phyloP scores from a whole-genome alignment of 2,888 invertebrate species.

The Hedya salicella region DNA sequence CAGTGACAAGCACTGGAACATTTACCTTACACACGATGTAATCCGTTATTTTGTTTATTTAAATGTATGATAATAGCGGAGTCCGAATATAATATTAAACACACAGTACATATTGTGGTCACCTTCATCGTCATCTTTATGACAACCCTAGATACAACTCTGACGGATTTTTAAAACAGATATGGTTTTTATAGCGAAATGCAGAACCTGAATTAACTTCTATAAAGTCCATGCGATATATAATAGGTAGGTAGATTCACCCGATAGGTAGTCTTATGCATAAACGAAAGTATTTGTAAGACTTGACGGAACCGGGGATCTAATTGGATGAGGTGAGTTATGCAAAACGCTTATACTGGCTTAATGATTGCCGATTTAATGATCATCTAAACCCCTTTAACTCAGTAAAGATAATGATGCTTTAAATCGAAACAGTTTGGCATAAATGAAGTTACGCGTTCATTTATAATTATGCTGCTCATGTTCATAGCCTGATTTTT shows the following conservation, averaged over 20 bases:
- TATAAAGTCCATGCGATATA: background rate
- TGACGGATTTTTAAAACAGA: too few species aligned
- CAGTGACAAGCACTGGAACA: too few species aligned
- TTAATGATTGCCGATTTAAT: background rate
- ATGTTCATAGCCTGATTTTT: background rate
- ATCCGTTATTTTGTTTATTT: too few species aligned
- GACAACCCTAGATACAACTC: too few species aligned
- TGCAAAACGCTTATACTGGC: slow-evolving; percentile 4
- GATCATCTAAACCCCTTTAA: background rate
- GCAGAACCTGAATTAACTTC: too few species aligned
- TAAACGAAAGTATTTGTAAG: slow-evolving; percentile 18
- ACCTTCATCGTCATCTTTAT: too few species aligned
- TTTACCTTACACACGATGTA: too few species aligned
- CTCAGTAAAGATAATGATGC: background rate
- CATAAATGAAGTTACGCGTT: background rate
- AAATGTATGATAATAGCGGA: too few species aligned
- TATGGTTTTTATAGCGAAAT: too few species aligned
- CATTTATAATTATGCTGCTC: background rate
- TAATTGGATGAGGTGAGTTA: slow-evolving; percentile 20
- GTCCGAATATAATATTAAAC: too few species aligned
- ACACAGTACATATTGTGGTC: too few species aligned
- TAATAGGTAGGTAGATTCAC: background rate
- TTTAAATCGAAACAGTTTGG: background rate
- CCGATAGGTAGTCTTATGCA: background rate
- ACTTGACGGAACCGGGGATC: background rate